Base-by-base conservation (phyloP, 2,888 invertebrate genomes). In the Trissolcus brochymenae region DNA sequence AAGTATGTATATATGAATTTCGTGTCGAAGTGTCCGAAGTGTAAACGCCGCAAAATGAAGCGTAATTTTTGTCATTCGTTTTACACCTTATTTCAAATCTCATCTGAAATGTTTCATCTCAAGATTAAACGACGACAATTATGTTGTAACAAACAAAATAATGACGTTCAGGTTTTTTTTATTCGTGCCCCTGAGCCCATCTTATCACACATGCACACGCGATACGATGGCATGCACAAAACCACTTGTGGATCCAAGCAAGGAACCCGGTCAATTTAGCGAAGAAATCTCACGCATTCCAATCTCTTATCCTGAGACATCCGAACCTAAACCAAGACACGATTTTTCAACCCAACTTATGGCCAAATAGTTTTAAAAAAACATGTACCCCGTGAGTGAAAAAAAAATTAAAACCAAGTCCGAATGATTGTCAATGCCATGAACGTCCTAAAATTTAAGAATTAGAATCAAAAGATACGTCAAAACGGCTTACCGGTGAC, bases 231-330 rank as follows among this genome's bases (percentile, higher is more conserved):
- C 71, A 66, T 76, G 72, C 67, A 76, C 71, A 81, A 84, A 85
- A 87, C 87, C 87, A 87, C 87, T 87, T 87, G 87, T 87, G 85
- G 87, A 85, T 86, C 79, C 62, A 35, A 55, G 60, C 59, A 72
- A 68, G 19, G 51, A 59, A 65, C 79, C 62, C 67, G 40, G 57
- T 1, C 53, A 56, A 71, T 46, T 35, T 35, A 9, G 7, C 51
- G 41, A 11, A 11, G 13, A 35, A 9, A 40, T 17, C 62, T n/a
- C 14, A 13, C 53, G 40, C 11, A 29, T 43, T 35, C 16, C 41
- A 53, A 46, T 9, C 11, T 2, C 4, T 6, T 6, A 21, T 13
- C 6, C 51, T 6, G 16, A 19, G 17, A 51, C 1, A 17, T 19
- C 17, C 6, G 14, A 46, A 6, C 25, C 7, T 40, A 3, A 56